A percentile compares a stretch with the other conserved stretches of the same genome.
These are phyloP conservation scores for Cossypha caffra DNA, from an alignment of 2,797 vertebrate species.

Conservation along the genomic window DNA sequence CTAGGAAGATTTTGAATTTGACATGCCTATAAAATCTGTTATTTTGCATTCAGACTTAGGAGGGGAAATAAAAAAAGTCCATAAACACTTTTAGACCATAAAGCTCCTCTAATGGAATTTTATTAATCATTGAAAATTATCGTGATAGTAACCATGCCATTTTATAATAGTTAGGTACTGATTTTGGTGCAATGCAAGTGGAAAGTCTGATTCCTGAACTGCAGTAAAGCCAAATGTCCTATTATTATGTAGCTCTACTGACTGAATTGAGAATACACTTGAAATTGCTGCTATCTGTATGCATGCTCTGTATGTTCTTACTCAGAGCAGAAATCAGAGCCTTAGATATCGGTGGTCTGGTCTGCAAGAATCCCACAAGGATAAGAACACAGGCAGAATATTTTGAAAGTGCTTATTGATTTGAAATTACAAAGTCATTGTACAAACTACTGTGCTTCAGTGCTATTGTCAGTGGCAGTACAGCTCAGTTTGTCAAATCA, in stretches of 20 bases:
- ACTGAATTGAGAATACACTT: neutral
- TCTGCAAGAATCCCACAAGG: neutral
- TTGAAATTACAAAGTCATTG: constrained; percentile 25
- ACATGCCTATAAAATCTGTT: neutral
- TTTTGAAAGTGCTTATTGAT: constrained; percentile 31
- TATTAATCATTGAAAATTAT: neutral
- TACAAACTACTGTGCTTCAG: neutral
- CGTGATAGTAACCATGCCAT: neutral
- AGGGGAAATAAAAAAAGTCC: accelerated
- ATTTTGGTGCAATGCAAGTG: neutral
- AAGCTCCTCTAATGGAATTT: neutral
- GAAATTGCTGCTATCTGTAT: neutral
- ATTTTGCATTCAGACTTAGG: neutral
- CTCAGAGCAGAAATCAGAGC: neutral
- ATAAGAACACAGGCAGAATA: neutral
- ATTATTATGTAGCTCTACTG: neutral
- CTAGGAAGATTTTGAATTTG: neutral
- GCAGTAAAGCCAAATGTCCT: neutral
- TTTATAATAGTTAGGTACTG: neutral
- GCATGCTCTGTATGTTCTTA: neutral
- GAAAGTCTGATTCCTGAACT: neutral
- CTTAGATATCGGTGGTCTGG: neutral
- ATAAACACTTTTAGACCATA: neutral
- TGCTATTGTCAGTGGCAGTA: neutral
- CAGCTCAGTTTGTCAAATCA: constrained; percentile 23